Evolutionary conservation across 1,140 invertebrate species (phyloP).

Genomic region (Drosophila lini): DNA sequence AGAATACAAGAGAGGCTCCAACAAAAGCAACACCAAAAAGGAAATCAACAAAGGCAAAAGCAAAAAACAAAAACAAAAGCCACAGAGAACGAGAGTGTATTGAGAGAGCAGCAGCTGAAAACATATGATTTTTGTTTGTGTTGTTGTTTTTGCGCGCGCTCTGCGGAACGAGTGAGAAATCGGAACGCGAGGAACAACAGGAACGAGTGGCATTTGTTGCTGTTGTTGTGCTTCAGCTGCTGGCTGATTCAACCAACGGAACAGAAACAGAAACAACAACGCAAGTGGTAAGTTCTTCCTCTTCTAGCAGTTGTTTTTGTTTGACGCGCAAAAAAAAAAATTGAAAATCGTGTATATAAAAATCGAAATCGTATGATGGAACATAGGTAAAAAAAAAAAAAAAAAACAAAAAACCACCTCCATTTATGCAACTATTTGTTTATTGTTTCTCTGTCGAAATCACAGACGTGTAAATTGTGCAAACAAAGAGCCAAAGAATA

Average conservation of each 20-base stretch:
- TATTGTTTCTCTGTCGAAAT: conserved; percentile 27
- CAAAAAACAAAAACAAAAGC: conserved; percentile 19
- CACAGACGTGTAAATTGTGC: conserved; percentile 46
- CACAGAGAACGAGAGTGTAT: not conserved
- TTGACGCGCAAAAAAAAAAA: conserved; percentile 51
- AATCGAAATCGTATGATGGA: conserved; percentile 10
- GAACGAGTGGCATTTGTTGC: conserved; percentile 40
- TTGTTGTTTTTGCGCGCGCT: conserved; percentile 67
- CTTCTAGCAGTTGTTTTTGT: conserved; percentile 43
- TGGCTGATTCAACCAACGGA: conserved; percentile 50
- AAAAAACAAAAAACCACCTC: not conserved
- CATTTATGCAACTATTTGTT: conserved; percentile 52
- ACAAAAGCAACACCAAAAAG: conserved; percentile 23
- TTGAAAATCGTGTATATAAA: conserved; percentile 26
- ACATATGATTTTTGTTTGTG: conserved; percentile 83
- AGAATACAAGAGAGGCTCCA: conserved; percentile 43
- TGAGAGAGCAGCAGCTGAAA: conserved; percentile 68
- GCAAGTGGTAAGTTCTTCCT: conserved; percentile 52
- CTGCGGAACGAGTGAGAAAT: conserved; percentile 44
- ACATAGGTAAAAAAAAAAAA: not conserved
- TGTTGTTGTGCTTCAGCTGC: conserved; percentile 45
- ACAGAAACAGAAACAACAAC: conserved; percentile 39
- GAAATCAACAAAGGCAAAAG: conserved; percentile 33
- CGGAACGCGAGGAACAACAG: conserved; percentile 31
- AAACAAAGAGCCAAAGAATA: conserved; percentile 46